Evolutionary conservation across 2,113 vertebrate genomes (phyloP).

Genomic region (Barbus barbus): DNA sequence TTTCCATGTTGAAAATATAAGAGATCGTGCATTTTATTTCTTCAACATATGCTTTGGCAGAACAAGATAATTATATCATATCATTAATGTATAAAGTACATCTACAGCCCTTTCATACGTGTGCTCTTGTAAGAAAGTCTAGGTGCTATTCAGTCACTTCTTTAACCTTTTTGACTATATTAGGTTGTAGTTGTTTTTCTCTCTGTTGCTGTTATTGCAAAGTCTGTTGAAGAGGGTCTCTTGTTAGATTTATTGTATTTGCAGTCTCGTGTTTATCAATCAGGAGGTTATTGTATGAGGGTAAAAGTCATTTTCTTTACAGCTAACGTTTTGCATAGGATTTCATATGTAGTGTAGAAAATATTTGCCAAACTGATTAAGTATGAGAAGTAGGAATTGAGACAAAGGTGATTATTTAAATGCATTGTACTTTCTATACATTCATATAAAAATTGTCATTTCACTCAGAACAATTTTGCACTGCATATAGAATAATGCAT

Average conservation of each 20-base stretch:
- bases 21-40: slow-evolving; percentile 3
- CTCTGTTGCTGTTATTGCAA: not conserved
- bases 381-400: not conserved
- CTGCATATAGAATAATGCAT: not conserved
- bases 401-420: not conserved
- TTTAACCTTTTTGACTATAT: not conserved
- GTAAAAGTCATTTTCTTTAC: not conserved
- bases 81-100: slow-evolving; percentile 64
- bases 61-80: slow-evolving; percentile 70
- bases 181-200: not conserved
- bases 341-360: not conserved
- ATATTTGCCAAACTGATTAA: not conserved
- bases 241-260: slow-evolving; percentile 4
- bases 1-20: not conserved
- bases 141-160: slow-evolving; percentile 27
- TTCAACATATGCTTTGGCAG: slow-evolving; percentile 57
- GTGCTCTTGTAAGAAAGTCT: slow-evolving; percentile 37
- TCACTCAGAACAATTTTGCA: not conserved
- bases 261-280: not conserved
- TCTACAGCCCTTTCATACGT: slow-evolving; percentile 53
- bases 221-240: too few relatives aligned
- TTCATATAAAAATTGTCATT: not conserved
- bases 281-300: not conserved
- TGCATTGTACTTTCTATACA: not conserved
- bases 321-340: not conserved